Evolutionary conservation across 2,797 vertebrate genomes (phyloP), one percentile per base, ranked within the genome.

Genomic region (Peromyscus melanophrys): DNA sequence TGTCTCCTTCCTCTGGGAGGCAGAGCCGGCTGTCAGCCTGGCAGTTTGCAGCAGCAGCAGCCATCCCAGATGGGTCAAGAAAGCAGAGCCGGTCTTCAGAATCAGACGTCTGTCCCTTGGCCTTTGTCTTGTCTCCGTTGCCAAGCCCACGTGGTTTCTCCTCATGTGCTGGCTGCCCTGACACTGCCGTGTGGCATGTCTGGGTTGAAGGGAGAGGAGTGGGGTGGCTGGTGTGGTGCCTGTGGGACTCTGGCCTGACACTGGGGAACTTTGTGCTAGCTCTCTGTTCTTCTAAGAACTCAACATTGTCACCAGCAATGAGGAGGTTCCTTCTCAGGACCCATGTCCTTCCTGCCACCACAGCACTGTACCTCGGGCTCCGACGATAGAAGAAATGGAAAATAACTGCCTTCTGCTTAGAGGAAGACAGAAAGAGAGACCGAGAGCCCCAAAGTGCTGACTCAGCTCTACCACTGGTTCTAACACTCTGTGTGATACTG

Each of bases 191-290:
- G 12, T 1, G 55, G 59, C 27, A 0, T 6, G 27, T 73, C 69
- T 40, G 75, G 40, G 67, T 87, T 61, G 2, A 10, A 31, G 52
- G 34, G n/a, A 14, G 46, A 19, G 9, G 34, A 0, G 0, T 0
- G 21, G 19, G 0, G 0, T 4, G 17, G 75, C 59, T 31, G 67
- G 23, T 0, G 0, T 7, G 10, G 0, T 6, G 9, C 3, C 37
- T 9, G n/a, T 2, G 21, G 7, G 82, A 46, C 75, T 4, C 25
- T 0, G 25, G 73, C 21, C 84, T 9, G 29, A 67, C 6, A 19
- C 31, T 0, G 1, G 49, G 4, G 29, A 12, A 61, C 80, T 6
- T 19, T 2, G 37, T 4, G 49, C 59, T 25, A 29, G 57, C 40
- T 71, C 81, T 57, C 40, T 14, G 2, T 52, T 34, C 14, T 52